Conservation (phyloP, 2,888 invertebrate species). For the Polydrusus pterygomalis region DNA sequence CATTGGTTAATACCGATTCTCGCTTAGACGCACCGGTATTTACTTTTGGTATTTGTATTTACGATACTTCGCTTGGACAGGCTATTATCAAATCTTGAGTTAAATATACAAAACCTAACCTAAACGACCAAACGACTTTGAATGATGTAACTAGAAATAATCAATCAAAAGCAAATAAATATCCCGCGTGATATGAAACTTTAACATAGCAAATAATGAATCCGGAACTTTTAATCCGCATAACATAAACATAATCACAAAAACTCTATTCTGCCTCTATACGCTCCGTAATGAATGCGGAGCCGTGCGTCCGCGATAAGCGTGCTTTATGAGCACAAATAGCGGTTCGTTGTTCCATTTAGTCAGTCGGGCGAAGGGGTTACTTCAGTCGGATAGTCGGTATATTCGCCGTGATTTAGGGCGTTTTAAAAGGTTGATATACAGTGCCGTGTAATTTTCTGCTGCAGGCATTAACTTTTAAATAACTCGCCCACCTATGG, state of each 20-base stretch:
- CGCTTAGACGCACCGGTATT: no score
- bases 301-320: conserved; percentile 68
- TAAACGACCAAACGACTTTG: no score
- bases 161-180: no score
- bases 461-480: not conserved
- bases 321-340: conserved; percentile 64
- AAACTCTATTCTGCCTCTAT: conserved; percentile 57
- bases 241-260: conserved; percentile 56
- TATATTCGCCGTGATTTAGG: conserved; percentile 42
- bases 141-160: no score
- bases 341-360: conserved; percentile 50
- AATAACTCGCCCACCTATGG: not conserved
- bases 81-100: no score
- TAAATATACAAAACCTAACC: no score
- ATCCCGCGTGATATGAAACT: conserved; percentile 34
- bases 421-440: conserved; percentile 5
- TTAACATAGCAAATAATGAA: conserved; percentile 52
- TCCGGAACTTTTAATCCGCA: conserved; percentile 50
- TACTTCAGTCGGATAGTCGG: conserved; percentile 20
- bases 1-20: no score
- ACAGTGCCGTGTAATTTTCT: conserved; percentile 28
- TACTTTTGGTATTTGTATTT: no score
- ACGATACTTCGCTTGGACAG: no score
- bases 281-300: conserved; percentile 66
- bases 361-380: conserved; percentile 40